Base-by-base conservation (phyloP, 2,888 invertebrate genomes). In the Pollenia labialis region DNA sequence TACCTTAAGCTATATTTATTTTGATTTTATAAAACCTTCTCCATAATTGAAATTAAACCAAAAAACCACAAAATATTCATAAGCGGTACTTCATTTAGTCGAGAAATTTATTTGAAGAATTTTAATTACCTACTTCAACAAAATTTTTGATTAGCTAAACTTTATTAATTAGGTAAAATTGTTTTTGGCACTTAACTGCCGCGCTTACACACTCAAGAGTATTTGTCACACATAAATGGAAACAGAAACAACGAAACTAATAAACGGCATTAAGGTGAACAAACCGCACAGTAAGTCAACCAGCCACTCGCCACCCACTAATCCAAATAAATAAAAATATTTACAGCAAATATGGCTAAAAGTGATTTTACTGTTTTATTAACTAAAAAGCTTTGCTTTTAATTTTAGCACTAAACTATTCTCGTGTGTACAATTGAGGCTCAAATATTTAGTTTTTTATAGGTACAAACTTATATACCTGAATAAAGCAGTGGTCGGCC, bases 91-190 rank as follows among this genome's bases (percentile, higher is more conserved):
- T 64, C 4, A 60, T 16, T 60, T 11, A 64, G 23, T 54, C 54
- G 11, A 7, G 10, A 23, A 56, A 58, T 74, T 56, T 69, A 77
- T 77, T 62, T 69, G n/a, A 69, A 66, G 12, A 66, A 77, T 72
- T 77, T 77, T 66, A 72, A 64, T 83, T 23, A 66, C 50, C 14
- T 44, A 66, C 50, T 16, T 44, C 11, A 56, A 42, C 56, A 40
- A 50, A 64, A 32, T 81, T 48, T 56, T 76, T 68, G 68, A 60
- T 66, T 74, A 68, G 48, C 14, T 16, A 52, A 80, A 85, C 62
- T 81, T 71, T 85, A 62, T 81, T 81, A 81, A 85, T 81, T 72
- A 85, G 69, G n/a, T 69, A 32, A 75, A 85, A 72, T 79, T 72
- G 76, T 62, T 81, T 46, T 52, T 69, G 68, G 60, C 81, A 77